Conservation (phyloP, 1,140 invertebrate genomes). For the Propsilocerus akamusi region DNA sequence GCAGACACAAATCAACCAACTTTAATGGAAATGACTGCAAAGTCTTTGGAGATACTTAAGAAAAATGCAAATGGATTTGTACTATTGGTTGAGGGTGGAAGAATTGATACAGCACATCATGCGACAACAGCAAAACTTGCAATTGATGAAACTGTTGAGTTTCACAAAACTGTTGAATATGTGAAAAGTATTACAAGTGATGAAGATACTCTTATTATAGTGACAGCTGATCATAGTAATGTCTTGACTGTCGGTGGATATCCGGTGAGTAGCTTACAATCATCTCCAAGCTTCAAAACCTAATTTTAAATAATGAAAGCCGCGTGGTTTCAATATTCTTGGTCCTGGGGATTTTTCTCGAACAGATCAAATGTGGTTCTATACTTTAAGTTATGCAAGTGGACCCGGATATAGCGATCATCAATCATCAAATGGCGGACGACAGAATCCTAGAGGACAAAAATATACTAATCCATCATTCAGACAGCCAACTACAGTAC, state of each 20-base stretch:
- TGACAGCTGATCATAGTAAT: slow-evolving; percentile 51
- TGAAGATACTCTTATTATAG: slow-evolving; percentile 44
- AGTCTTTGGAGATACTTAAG: slow-evolving; percentile 45
- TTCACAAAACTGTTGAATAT: slow-evolving; percentile 41
- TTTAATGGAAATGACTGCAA: slow-evolving; percentile 53
- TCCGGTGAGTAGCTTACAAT: slow-evolving; percentile 34
- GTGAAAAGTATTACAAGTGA: slow-evolving; percentile 33
- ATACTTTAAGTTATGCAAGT: slow-evolving; percentile 44
- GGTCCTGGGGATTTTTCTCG: slow-evolving; percentile 21
- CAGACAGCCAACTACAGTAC: slow-evolving; percentile 28
- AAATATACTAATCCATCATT: slow-evolving; percentile 13
- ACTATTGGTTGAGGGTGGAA: slow-evolving; percentile 42
- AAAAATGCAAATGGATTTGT: slow-evolving; percentile 44
- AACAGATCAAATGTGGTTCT: slow-evolving; percentile 31
- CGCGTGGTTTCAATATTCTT: slow-evolving; percentile 31
- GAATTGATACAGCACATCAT: slow-evolving; percentile 58
- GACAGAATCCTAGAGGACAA: slow-evolving; percentile 9
- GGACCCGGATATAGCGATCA: slow-evolving; percentile 34
- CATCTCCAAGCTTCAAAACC: neutral
- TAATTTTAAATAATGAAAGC: slow-evolving; percentile 8
- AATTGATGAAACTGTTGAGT: slow-evolving; percentile 47
- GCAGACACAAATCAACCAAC: slow-evolving; percentile 23
- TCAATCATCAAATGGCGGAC: slow-evolving; percentile 9
- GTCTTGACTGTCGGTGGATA: slow-evolving; percentile 49
- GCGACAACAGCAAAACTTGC: slow-evolving; percentile 39